A percentile compares a stretch with the other conserved stretches of the same genome.
These are phyloP conservation scores for Sarcophaga bullata DNA, from an alignment of 1,140 invertebrate species.

Conservation along the genomic window DNA sequence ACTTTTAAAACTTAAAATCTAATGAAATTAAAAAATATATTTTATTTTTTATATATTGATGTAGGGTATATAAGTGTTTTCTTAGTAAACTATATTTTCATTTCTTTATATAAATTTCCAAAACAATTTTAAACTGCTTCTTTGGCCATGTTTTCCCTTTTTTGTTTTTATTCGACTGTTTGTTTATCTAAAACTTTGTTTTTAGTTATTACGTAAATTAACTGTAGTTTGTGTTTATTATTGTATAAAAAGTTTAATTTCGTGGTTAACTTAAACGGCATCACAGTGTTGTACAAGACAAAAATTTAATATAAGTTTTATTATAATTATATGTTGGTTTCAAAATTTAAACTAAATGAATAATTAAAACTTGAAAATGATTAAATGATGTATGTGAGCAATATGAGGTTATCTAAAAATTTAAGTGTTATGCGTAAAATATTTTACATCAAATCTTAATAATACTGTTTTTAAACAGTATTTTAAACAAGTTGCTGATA, in stretches of 20 bases:
- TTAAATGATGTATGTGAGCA: too few relatives aligned
- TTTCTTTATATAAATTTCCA: neutral
- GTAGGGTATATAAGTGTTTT: too few relatives aligned
- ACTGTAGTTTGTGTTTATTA: neutral
- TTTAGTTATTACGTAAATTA: neutral
- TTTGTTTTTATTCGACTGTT: neutral
- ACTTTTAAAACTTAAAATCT: conserved; percentile 17
- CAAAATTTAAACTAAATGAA: neutral
- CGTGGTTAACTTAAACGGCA: conserved; percentile 20
- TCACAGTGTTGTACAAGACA: conserved; percentile 41
- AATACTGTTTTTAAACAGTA: too few relatives aligned
- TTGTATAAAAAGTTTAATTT: conserved; percentile 18
- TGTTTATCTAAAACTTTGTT: neutral
- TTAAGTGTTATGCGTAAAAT: too few relatives aligned
- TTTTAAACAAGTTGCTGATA: too few relatives aligned
- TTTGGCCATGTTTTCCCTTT: conserved; percentile 26
- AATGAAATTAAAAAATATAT: neutral
- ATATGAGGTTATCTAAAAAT: too few relatives aligned
- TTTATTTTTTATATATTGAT: neutral
- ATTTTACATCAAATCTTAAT: too few relatives aligned
- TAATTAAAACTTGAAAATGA: too few relatives aligned
- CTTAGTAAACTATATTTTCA: neutral
- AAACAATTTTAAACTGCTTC: neutral
- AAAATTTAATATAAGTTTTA: conserved; percentile 33
- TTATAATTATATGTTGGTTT: neutral